Evolutionary conservation across 2,888 invertebrate genomes (phyloP).

Genomic region (Hyposoter didymator): DNA sequence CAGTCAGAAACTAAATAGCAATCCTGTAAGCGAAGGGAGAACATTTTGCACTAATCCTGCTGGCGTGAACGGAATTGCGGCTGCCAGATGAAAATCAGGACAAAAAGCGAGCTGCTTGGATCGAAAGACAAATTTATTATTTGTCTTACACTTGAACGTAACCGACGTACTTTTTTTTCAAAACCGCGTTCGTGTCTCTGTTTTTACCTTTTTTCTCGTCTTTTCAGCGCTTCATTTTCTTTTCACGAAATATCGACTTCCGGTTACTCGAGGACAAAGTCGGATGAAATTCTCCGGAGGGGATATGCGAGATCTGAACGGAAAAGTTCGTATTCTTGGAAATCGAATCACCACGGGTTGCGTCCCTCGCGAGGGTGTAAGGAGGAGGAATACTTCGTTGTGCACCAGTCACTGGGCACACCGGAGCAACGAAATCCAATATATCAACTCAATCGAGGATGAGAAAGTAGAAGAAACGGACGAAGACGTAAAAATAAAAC

Average conservation of each 20-base stretch:
- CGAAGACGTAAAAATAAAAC: background rate
- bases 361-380: conserved; percentile 21
- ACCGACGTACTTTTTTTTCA: background rate
- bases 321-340: conserved; percentile 48
- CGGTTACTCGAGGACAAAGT: conserved; percentile 24
- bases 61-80: background rate
- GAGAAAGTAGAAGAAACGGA: conserved; percentile 22
- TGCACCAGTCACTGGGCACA: conserved; percentile 17
- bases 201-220: background rate
- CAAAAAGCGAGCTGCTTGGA: background rate
- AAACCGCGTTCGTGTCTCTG: background rate
- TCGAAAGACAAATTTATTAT: background rate
- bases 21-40: background rate
- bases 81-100: background rate
- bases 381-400: conserved; percentile 42
- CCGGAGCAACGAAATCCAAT: conserved; percentile 51
- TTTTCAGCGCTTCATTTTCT: conserved; percentile 7
- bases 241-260: conserved; percentile 20
- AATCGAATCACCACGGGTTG: conserved; percentile 45
- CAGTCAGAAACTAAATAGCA: background rate
- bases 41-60: background rate
- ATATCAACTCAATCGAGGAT: conserved; percentile 55
- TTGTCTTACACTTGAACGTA: background rate
- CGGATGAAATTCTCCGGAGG: conserved; percentile 32
- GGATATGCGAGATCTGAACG: conserved; percentile 43